Evolutionary conservation across 2,888 invertebrate species (phyloP), one percentile per base, ranked within the genome.

Genomic region (Alentia gelatinosa): DNA sequence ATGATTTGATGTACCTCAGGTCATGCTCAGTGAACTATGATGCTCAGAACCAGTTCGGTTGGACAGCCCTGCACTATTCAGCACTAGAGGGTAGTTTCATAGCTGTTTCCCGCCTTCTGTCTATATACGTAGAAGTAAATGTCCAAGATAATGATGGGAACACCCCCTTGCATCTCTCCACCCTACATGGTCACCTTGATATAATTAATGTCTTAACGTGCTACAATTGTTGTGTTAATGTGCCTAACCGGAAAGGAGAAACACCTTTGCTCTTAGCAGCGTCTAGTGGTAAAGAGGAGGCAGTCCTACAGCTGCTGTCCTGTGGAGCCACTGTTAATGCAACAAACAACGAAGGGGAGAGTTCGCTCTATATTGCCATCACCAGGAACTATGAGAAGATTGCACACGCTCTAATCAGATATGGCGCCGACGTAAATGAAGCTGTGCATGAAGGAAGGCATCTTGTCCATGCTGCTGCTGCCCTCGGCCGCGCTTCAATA

Each of bases 181-280:
- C 89, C 5, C n/a, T 79, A 12, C 79, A 86, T 42, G 79, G 83
- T 26, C 89, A 75, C 19, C 79, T 79, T 83, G 90, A 90, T 47
- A 90, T 90, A 15, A 50, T 90, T 23, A 74, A 90, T 35, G 26
- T 90, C 47, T 47, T 90, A 33, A 79, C 79, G 0, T 74, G 50
- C 26, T 75, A 63, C 68, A 40, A 47, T n/a, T 75, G 90, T 74
- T 47, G 47, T 90, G 47, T 90, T 4, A 79, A 79, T 79, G 75
- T 79, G 37, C 90, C 40, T 39, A 90, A 90, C 37, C n/a, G 74
- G 33, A 75, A 90, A 30, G 89, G 91, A 47, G 83, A 89, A 26
- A 83, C 89, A n/a, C 89, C 91, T n/a, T 19, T 89, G 50, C 74
- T 75, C 33, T n/a, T 91, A 35, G 91, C 91, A 33, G 88, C 89